Conservation (phyloP, 2,113 vertebrate genomes). For the Sylvietta virens region DNA sequence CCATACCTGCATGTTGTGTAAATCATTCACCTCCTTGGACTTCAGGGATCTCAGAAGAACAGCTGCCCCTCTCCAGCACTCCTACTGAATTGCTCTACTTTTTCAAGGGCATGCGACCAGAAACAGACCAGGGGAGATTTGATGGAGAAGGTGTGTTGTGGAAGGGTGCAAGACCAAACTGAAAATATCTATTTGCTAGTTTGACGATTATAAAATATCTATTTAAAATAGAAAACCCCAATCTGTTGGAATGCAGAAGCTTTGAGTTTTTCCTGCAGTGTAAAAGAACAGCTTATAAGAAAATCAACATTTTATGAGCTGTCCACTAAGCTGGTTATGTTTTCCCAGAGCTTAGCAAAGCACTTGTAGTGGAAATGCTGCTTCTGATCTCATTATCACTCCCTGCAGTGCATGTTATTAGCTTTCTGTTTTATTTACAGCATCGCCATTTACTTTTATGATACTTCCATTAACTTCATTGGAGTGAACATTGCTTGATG, state of each 20-base stretch:
- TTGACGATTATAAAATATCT: background rate
- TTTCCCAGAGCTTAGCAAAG: slow-evolving; percentile 46
- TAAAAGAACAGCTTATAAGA: background rate
- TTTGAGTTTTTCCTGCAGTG: background rate
- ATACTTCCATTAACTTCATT: slow-evolving; percentile 26
- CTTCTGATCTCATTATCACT: slow-evolving; percentile 45
- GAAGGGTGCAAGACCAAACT: background rate
- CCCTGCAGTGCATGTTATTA: slow-evolving; percentile 28
- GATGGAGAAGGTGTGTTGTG: background rate
- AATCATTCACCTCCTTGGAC: background rate
- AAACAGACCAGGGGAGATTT: background rate
- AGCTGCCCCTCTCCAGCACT: background rate
- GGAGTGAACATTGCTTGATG: slow-evolving; percentile 13
- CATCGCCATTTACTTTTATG: slow-evolving; percentile 23
- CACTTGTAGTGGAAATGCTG: background rate
- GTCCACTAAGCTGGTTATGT: background rate
- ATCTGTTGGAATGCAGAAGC: background rate
- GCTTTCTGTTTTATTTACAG: slow-evolving; percentile 47
- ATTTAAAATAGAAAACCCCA: background rate
- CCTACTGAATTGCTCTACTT: background rate
- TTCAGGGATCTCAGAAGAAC: background rate
- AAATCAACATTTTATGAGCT: background rate
- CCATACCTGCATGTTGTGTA: background rate
- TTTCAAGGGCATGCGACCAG: background rate
- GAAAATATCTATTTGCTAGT: background rate